Conservation (phyloP, 2,888 invertebrate genomes). For the Apodemia mormo region DNA sequence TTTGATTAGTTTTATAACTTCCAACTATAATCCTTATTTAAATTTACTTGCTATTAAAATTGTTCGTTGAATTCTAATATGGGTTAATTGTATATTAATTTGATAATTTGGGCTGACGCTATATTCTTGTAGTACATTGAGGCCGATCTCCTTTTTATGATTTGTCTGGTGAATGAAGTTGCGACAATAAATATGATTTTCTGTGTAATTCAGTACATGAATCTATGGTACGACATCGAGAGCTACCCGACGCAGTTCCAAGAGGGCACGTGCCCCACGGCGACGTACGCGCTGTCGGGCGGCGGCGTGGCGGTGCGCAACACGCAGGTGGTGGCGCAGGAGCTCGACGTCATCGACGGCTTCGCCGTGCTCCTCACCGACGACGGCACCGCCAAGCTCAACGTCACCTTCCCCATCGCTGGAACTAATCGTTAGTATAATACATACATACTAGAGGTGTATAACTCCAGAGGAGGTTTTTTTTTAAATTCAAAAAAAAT, state of each 20-base stretch:
- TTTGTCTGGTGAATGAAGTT: no score
- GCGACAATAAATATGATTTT: not conserved
- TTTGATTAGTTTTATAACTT: no score
- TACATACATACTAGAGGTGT: no score
- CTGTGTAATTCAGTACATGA: conserved; percentile 51
- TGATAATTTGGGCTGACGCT: no score
- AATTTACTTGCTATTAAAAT: no score
- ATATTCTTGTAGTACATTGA: no score
- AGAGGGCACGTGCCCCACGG: conserved; percentile 58
- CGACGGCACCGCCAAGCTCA: conserved; percentile 56
- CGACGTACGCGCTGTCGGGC: conserved; percentile 48
- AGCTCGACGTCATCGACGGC: conserved; percentile 52
- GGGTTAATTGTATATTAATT: no score
- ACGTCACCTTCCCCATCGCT: conserved; percentile 53
- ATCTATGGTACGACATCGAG: conserved; percentile 61
- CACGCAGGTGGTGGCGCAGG: conserved; percentile 57
- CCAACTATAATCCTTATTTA: no score
- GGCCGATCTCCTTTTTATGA: no score
- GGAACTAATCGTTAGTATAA: conserved; percentile 49
- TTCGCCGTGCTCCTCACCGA: conserved; percentile 47
- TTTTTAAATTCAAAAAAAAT: no score
- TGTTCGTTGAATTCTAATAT: no score
- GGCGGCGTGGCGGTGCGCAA: conserved; percentile 53
- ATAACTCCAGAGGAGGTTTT: no score
- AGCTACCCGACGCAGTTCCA: conserved; percentile 65